These are phyloP conservation scores for Hypomecis punctinalis DNA, from an alignment of 2,888 invertebrate species.

Conservation along the genomic window DNA sequence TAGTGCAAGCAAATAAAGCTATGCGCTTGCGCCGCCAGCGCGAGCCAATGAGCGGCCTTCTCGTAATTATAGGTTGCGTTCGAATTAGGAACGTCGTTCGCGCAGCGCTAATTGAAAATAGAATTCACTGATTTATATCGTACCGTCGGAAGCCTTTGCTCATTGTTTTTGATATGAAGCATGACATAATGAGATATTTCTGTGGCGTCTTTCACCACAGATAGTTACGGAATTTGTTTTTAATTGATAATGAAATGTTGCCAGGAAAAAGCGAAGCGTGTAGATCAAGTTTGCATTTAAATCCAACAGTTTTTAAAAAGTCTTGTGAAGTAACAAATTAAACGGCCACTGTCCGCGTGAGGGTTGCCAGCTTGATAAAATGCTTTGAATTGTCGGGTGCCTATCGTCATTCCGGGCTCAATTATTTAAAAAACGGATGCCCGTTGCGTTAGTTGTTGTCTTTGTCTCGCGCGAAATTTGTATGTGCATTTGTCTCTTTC, in stretches of 20 bases:
- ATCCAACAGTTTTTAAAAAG: slow-evolving; percentile 24
- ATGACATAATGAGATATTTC: slow-evolving; percentile 50
- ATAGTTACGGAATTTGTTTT: slow-evolving; percentile 10
- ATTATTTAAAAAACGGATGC: slow-evolving; percentile 82
- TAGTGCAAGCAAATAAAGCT: slow-evolving; percentile 63
- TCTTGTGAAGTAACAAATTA: slow-evolving; percentile 74
- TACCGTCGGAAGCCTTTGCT: slow-evolving; percentile 63
- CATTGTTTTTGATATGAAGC: slow-evolving; percentile 58
- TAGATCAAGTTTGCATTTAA: slow-evolving; percentile 4
- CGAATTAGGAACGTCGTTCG: slow-evolving; percentile 78
- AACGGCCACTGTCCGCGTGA: slow-evolving; percentile 73
- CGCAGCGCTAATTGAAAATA: slow-evolving; percentile 77
- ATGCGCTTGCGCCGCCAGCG: slow-evolving; percentile 59
- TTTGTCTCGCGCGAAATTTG: slow-evolving; percentile 65
- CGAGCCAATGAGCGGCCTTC: slow-evolving; percentile 69
- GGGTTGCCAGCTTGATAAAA: slow-evolving; percentile 79
- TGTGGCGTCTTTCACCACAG: slow-evolving; percentile 12
- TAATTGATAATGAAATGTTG: slow-evolving; percentile 14
- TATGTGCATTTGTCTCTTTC: slow-evolving; percentile 61
- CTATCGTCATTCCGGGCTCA: slow-evolving; percentile 81
- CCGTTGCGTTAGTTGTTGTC: slow-evolving; percentile 65
- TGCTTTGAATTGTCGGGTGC: slow-evolving; percentile 76
- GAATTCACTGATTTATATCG: slow-evolving; percentile 74
- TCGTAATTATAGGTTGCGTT: slow-evolving; percentile 79
- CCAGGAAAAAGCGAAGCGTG: not conserved